These are phyloP conservation scores for Spheniscus mendiculus DNA, from an alignment of 2,113 vertebrate genomes.

Conservation along the genomic window DNA sequence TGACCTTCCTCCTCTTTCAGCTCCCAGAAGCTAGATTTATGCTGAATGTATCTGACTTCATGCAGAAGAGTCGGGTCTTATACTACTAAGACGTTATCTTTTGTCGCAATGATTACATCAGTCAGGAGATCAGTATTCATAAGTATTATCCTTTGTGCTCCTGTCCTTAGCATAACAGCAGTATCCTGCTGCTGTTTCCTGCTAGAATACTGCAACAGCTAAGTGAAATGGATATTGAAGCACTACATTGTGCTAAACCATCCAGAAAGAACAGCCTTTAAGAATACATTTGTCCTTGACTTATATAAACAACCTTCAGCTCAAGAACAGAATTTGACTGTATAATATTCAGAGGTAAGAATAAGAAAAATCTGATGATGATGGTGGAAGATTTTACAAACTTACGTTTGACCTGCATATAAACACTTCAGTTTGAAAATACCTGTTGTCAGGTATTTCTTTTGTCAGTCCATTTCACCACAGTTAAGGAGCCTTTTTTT, in stretches of 20 bases:
- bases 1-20: neutral
- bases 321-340: neutral
- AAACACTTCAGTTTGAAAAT: neutral
- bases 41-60: neutral
- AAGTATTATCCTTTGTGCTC: neutral
- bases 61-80: neutral
- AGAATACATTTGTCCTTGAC: neutral
- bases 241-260: neutral
- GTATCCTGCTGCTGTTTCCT: neutral
- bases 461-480: neutral
- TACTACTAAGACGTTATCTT: neutral
- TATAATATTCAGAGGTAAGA: neutral
- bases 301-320: conserved; percentile 19
- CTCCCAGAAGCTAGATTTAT: neutral
- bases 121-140: neutral
- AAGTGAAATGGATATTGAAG: neutral
- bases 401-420: neutral
- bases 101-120: neutral
- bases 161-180: neutral
- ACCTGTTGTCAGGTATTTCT: neutral
- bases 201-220: neutral
- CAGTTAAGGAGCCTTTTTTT: neutral
- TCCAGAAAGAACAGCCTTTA: neutral
- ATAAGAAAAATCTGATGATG: neutral
- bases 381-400: neutral